Base-by-base conservation (phyloP, 1,140 invertebrate species). In the Ceratosolen fusciceps region DNA sequence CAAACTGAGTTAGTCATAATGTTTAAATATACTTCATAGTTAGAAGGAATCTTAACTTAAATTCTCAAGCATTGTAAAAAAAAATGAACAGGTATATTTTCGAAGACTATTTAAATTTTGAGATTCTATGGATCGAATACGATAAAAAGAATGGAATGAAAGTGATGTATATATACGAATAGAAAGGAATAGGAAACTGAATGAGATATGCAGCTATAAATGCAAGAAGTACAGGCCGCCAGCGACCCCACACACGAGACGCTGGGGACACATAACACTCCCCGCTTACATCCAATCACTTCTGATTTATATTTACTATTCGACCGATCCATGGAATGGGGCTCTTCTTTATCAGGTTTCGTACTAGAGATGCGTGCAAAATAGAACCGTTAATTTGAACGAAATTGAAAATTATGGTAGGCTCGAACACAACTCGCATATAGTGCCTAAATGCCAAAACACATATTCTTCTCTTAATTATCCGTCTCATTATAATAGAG, bases 241-340 rank as follows among this genome's bases (percentile, higher is more conserved):
- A 43, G 54, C 83, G 83, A 88, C 86, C 85, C 89, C 88, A 83
- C 88, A 90, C 89, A 90, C 88, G 86, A 88, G 87, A 85, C 90
- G 84, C 89, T 88, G 86, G 90, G 90, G 90, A 90, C 89, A 89
- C 89, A 90, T 90, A 90, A 90, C 88, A 86, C 84, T 88, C 88
- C 89, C 88, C 88, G 87, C 88, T 90, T 90, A 90, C 89, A 90
- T 90, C 89, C 89, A 90, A 90, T 90, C 90, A 87, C 89, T 89
- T 88, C 88, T 90, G 90, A 90, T 90, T 90, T 90, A 90, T 90
- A 90, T 90, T 90, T 90, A 90, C 89, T 90, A 89, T 87, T 87
- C 86, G 37, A 39, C 70, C 56, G 21, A 37, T 65, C 2, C 16
- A 10, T 16, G 77, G 16, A 49, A 60, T 19, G 34, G 14, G 37